Evolutionary conservation across 1,140 invertebrate species (phyloP).

Genomic region (Oreohelix idahoensis): DNA sequence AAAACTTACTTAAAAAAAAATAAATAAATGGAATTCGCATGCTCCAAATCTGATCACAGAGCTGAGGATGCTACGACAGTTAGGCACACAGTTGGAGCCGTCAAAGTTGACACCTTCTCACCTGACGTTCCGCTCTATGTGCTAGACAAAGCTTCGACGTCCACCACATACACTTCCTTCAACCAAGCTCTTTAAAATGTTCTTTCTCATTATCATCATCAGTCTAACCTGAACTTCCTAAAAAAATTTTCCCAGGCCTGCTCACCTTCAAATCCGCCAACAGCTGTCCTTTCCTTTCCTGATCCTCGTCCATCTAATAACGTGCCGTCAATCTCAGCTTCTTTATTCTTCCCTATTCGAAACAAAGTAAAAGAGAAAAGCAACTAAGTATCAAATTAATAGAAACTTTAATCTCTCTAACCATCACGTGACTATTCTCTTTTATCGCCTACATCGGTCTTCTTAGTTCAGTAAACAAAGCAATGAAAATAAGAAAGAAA

Average conservation of each 20-base stretch:
- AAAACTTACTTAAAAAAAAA: too few species aligned
- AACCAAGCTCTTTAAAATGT: too few species aligned
- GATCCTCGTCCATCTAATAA: neutral
- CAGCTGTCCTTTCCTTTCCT: constrained; percentile 2
- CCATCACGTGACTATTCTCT: neutral
- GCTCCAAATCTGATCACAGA: too few species aligned
- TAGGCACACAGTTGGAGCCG: too few species aligned
- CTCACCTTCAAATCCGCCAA: constrained; percentile 16
- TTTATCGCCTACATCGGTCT: neutral
- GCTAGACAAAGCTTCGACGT: too few species aligned
- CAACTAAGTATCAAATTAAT: neutral
- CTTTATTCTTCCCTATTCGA: neutral
- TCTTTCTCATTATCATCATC: neutral
- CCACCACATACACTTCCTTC: too few species aligned
- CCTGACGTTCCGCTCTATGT: too few species aligned
- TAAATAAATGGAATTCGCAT: too few species aligned
- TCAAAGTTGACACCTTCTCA: too few species aligned
- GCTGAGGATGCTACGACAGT: too few species aligned
- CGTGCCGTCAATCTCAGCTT: neutral
- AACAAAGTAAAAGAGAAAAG: neutral
- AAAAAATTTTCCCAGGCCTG: neutral
- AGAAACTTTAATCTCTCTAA: neutral
- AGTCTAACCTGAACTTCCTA: neutral
- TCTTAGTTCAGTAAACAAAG: neutral
- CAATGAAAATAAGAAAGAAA: neutral